phyloP scores from a whole-genome alignment of 2,888 invertebrate species.

The Orchestes rusci region DNA sequence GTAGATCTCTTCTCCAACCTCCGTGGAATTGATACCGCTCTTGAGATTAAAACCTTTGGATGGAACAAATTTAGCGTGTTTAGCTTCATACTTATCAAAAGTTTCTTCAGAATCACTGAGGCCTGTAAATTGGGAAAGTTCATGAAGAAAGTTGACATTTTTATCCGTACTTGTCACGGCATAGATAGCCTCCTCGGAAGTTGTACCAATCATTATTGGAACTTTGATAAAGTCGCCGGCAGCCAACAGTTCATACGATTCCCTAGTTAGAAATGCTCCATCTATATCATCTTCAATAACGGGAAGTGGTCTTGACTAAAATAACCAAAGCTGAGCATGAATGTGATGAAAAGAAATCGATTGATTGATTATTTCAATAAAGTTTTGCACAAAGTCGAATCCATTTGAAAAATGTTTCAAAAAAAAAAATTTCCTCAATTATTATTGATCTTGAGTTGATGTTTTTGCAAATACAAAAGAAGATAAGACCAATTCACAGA shows the following conservation, averaged over 20 bases:
- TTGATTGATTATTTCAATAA: too few relatives aligned
- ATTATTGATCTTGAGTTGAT: too few relatives aligned
- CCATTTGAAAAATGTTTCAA: too few relatives aligned
- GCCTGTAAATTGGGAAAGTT: background rate
- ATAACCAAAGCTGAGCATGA: too few relatives aligned
- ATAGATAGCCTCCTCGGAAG: slow-evolving; percentile 27
- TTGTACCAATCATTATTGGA: slow-evolving; percentile 27
- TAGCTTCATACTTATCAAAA: slow-evolving; percentile 15
- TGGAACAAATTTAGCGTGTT: slow-evolving; percentile 20
- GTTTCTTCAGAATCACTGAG: background rate
- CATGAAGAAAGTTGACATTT: background rate
- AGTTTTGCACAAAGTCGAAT: too few relatives aligned
- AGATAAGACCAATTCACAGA: too few relatives aligned
- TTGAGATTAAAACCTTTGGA: slow-evolving; percentile 19
- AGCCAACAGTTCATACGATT: slow-evolving; percentile 20
- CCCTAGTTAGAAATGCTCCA: slow-evolving; percentile 26
- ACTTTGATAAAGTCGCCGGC: slow-evolving; percentile 26
- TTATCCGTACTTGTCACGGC: slow-evolving; percentile 14
- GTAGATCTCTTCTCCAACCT: slow-evolving; percentile 25
- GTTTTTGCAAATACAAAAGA: too few relatives aligned
- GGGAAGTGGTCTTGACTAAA: slow-evolving; percentile 14
- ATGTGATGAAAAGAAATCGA: too few relatives aligned
- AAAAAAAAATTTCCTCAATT: too few relatives aligned
- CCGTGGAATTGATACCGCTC: slow-evolving; percentile 4
- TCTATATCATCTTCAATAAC: slow-evolving; percentile 18